Base-by-base conservation (phyloP, 2,113 vertebrate species). In the Sphaerodactylus townsendi region DNA sequence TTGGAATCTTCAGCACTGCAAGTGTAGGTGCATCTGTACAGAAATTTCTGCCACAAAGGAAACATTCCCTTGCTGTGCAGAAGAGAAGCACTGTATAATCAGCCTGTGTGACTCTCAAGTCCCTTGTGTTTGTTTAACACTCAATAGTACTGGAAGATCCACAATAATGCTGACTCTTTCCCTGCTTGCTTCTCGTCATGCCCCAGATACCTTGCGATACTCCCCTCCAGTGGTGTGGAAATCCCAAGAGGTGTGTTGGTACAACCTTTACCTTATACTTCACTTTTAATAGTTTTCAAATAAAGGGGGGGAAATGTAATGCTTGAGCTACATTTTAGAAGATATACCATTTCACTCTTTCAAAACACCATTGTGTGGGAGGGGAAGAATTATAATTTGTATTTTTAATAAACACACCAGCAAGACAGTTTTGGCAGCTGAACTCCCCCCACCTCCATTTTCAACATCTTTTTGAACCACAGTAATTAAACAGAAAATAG, bases 401-500 rank as follows among this genome's bases (percentile, higher is more conserved):
- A 11, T 84, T 77, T 77, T 87, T 92, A 83, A 0, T 90, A 93
- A 94, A 92, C 85, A 88, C 81, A 89, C 88, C 87, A 93, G 88
- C 93, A 94, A 93, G 92, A 93, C 92, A 84, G 86, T 85, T 93
- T 88, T 86, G 90, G 93, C 94, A 94, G 96, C 92, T 95, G 94
- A 95, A 93, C 94, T 95, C 90, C 83, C 92, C 59, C 59, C 59
- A 23, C 5, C 59, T 56, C 19, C 53, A 86, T 90, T 94, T 93
- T 94, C 93, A 91, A 71, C 92, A 92, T 94, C 91, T 93, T 93
- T 95, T 94, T 95, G 91, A 93, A 96, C 88, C 94, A 94, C 87
- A 93, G 93, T 90, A 95, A 96, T 96, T 96, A 96, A 95, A 95
- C 21, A 13, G 92, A 94, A 96, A 96, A 96, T 92, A 95, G 90